Percentiles rank a stretch among this genome's conserved stretches.
Conservation (phyloP, 2,888 invertebrate species). For the Apocheima hispidaria region DNA sequence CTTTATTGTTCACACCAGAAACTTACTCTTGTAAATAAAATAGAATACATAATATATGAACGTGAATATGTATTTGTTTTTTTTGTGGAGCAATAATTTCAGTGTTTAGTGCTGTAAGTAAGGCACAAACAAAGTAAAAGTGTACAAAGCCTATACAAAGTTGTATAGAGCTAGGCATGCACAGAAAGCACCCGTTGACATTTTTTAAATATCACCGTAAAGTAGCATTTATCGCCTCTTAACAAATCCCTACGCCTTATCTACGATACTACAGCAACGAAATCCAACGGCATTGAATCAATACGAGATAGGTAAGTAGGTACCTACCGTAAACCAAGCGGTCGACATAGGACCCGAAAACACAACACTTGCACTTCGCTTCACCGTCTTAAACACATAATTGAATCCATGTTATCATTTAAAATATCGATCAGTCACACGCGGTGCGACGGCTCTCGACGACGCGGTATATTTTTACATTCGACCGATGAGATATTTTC, state of each 20-base stretch:
- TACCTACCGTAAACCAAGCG: slow-evolving; percentile 49
- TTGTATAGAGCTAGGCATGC: slow-evolving; percentile 16
- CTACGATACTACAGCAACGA: slow-evolving; percentile 64
- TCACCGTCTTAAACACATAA: slow-evolving; percentile 79
- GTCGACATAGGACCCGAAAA: slow-evolving; percentile 53
- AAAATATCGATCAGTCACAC: slow-evolving; percentile 85
- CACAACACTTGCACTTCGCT: slow-evolving; percentile 63
- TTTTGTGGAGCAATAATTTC: no score
- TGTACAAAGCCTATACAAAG: no score
- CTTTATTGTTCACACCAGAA: no score
- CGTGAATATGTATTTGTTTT: no score
- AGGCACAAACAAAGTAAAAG: no score
- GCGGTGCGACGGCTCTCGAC: slow-evolving; percentile 74
- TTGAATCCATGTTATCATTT: slow-evolving; percentile 85
- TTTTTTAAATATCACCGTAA: slow-evolving; percentile 35
- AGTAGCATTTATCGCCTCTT: slow-evolving; percentile 66
- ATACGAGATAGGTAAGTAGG: slow-evolving; percentile 59
- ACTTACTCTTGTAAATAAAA: no score
- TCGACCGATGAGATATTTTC: slow-evolving; percentile 75
- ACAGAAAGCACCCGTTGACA: slow-evolving; percentile 27
- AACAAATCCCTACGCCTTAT: slow-evolving; percentile 76
- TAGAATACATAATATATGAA: not conserved
- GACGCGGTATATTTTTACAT: slow-evolving; percentile 84
- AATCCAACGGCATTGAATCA: slow-evolving; percentile 74
- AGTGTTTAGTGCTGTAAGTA: not conserved